These are phyloP conservation scores for Parochlus steinenii DNA, from an alignment of 2,888 invertebrate genomes.

Conservation along the genomic window DNA sequence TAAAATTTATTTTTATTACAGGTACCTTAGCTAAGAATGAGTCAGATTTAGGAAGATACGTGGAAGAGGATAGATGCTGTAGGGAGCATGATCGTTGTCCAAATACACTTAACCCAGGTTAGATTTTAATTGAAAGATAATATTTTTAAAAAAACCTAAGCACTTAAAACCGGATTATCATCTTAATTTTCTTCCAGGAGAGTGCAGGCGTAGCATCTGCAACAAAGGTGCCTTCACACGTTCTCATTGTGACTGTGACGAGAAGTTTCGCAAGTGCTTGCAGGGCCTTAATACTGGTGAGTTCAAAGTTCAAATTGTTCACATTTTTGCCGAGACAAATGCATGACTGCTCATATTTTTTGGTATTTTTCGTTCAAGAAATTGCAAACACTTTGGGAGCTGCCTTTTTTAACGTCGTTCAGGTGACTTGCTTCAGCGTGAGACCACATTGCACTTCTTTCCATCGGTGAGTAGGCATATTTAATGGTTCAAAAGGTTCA, in stretches of 20 bases:
- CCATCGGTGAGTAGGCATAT: conserved; percentile 36
- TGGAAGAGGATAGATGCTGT: conserved; percentile 49
- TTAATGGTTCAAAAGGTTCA: conserved; percentile 15
- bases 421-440: conserved; percentile 54
- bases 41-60: conserved; percentile 45
- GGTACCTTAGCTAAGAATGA: conserved; percentile 42
- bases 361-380: conserved; percentile 22
- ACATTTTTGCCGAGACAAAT: background rate
- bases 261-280: conserved; percentile 49
- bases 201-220: conserved; percentile 46
- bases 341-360: background rate
- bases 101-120: conserved; percentile 30
- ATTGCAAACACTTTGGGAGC: conserved; percentile 56
- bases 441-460: conserved; percentile 43
- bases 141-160: background rate
- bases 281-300: conserved; percentile 40
- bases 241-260: conserved; percentile 60
- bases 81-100: conserved; percentile 57
- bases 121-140: background rate
- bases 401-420: conserved; percentile 57
- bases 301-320: background rate
- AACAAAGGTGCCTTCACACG: conserved; percentile 51
- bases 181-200: conserved; percentile 27
- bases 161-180: background rate
- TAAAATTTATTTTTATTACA: conserved; percentile 16